phyloP scores from a whole-genome alignment of 2,888 invertebrate genomes.

The Loripinus fragilis region DNA sequence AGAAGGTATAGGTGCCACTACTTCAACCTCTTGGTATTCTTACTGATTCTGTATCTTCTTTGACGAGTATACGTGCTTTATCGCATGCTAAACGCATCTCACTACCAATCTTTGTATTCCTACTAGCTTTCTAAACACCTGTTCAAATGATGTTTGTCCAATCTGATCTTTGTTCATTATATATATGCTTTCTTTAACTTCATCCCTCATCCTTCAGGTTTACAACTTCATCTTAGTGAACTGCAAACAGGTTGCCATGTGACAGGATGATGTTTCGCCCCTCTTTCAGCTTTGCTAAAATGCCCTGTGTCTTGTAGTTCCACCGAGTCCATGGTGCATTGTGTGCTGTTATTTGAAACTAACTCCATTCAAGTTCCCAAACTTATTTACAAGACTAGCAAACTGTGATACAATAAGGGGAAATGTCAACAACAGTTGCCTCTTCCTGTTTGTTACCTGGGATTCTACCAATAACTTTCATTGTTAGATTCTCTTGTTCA shows the following conservation, averaged over 20 bases:
- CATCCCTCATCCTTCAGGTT: background rate
- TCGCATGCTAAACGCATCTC: conserved; percentile 9
- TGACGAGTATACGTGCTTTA: background rate
- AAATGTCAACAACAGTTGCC: background rate
- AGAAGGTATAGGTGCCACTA: background rate
- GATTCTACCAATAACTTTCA: conserved; percentile 7
- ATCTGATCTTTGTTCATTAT: conserved; percentile 16
- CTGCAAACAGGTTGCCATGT: conserved; percentile 1
- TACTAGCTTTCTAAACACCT: background rate
- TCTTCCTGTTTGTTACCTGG: background rate
- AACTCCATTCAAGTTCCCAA: background rate
- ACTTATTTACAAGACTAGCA: background rate
- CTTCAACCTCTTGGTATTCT: background rate
- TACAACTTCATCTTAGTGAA: background rate
- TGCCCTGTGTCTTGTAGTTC: background rate
- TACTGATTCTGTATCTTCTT: background rate
- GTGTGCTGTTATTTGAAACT: background rate
- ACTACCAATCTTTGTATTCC: conserved; percentile 9
- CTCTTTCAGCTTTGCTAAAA: background rate
- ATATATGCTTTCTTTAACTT: background rate
- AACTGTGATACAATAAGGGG: conserved; percentile 4
- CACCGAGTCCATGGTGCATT: background rate
- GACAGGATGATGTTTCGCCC: background rate
- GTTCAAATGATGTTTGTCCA: background rate
- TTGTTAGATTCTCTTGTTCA: background rate